phyloP scores from a whole-genome alignment of 2,888 invertebrate species.

The Stegana nigrithorax region DNA sequence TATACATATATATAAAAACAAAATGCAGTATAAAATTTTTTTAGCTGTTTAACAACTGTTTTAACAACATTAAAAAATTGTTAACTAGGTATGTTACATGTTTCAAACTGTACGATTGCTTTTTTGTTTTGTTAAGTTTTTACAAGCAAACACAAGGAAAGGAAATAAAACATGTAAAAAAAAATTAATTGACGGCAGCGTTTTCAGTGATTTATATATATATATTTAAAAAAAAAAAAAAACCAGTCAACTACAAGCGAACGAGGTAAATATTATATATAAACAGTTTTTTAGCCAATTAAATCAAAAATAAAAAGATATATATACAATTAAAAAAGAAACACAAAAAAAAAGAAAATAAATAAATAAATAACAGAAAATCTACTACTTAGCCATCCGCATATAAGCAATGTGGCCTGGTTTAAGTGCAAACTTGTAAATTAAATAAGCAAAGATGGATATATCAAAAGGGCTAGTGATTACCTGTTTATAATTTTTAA shows the following conservation, averaged over 20 bases:
- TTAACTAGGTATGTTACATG: background rate
- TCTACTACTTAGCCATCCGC: no score
- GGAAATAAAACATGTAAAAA: slow-evolving; percentile 25
- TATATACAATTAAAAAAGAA: slow-evolving; percentile 8
- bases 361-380: background rate
- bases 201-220: slow-evolving; percentile 23
- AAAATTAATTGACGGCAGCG: slow-evolving; percentile 13
- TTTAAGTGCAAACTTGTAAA: no score
- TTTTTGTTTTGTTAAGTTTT: background rate
- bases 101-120: background rate
- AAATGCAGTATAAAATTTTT: no score
- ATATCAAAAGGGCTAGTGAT: no score
- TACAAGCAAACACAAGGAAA: background rate
- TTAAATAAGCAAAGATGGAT: no score
- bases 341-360: background rate
- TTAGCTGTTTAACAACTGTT: no score
- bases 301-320: slow-evolving; percentile 18
- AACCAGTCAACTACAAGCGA: slow-evolving; percentile 7
- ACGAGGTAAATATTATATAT: slow-evolving; percentile 9
- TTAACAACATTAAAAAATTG: no score
- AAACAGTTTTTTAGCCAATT: background rate
- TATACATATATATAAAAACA: background rate
- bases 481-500: no score
- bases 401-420: no score
- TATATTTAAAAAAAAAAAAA: slow-evolving; percentile 6